Conservation (phyloP, 2,888 invertebrate species). For the Fragum whitleyi region DNA sequence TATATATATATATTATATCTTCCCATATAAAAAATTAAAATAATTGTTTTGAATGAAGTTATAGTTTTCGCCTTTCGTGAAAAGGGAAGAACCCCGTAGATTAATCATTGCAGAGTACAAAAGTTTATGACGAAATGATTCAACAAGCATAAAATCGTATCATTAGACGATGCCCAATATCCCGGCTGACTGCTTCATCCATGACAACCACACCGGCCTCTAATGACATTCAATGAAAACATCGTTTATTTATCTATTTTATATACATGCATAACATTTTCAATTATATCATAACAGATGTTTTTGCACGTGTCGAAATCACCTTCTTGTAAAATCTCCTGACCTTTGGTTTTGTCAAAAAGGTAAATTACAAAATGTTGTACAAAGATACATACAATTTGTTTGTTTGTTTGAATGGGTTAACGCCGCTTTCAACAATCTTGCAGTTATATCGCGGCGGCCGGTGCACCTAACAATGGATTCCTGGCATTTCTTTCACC, state of each 20-base stretch:
- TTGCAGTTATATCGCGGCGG: no score
- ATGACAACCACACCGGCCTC: neutral
- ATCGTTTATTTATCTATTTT: slow-evolving; percentile 1
- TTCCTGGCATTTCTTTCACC: no score
- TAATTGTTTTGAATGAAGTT: no score
- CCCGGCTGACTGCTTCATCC: slow-evolving; percentile 6
- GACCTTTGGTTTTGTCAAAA: no score
- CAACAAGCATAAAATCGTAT: neutral
- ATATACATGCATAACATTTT: neutral
- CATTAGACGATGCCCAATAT: neutral
- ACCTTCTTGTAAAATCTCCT: neutral
- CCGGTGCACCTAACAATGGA: no score
- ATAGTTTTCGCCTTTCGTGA: no score
- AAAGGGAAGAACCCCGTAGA: neutral
- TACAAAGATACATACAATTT: no score
- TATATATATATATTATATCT: no score
- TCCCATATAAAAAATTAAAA: no score
- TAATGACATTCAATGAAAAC: slow-evolving; percentile 18
- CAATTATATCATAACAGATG: neutral
- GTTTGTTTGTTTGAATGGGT: no score
- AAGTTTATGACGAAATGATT: neutral
- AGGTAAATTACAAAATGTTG: no score
- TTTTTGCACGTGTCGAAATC: neutral
- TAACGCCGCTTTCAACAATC: no score
- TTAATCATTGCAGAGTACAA: neutral